Base-by-base conservation (phyloP, 2,888 invertebrate species). In the Therioaphis trifolii region DNA sequence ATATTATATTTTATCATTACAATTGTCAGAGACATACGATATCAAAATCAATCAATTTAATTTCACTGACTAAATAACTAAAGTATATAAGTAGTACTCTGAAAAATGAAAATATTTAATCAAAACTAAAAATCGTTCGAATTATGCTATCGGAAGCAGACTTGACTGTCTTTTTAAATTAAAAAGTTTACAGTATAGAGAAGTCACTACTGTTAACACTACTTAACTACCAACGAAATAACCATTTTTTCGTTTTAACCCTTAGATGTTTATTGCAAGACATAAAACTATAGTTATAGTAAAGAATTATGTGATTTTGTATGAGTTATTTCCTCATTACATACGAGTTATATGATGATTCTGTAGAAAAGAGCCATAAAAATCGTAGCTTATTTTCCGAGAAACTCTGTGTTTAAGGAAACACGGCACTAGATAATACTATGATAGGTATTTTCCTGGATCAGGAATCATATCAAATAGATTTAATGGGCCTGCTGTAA, bases 291-390 rank as follows among this genome's bases (percentile, higher is more conserved):
- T 21, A 24, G 27, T 71, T 7, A n/a, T n/a, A n/a, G n/a, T n/a
- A 0, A 71, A 2, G 1, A 58, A 58, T 46, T 40, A 76, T 21
- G 46, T 46, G 14, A 63, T 63, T 76, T 76, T 21, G n/a, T 29
- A 76, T 15, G 5, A 15, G n/a, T 63, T 63, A 63, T 76, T 49
- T 49, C 12, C 61, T 61, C 18, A n/a, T 27, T 43, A 43, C 46
- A 3, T 14, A 27, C 9, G 4, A 27, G 43, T 68, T 21, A 68
- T 21, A 43, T 68, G 2, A 69, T 27, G 24, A 43, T 43, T 5
- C 4, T 15, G 14, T 15, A 4, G 9, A 29, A 27, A 27, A 46
- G 11, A 27, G 11, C n/a, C 27, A 76, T 76, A 76, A 35, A 15
- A 76, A 35, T 27, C 12, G 2, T 11, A 24, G 4, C 18, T 0